Evolutionary conservation across 2,113 vertebrate species (phyloP), one percentile per base, ranked within the genome.

Genomic region (Neolamprologus toae): DNA sequence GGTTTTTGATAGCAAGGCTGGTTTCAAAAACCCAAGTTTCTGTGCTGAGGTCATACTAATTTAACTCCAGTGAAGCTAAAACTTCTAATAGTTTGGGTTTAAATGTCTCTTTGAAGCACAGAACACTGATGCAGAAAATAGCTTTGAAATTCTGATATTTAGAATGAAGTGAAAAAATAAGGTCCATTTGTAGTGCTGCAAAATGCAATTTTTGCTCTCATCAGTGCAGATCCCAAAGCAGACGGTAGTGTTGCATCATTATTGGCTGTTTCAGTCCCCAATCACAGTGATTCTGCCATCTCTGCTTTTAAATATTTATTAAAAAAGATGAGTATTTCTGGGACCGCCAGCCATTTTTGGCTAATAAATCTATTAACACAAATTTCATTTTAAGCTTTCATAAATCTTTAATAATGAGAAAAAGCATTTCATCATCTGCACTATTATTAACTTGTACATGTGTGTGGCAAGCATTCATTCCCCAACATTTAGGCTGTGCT

Each of bases 231-330:
- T 59, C 71, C 45, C 66, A 88, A 82, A 90, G 61, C 88, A 91
- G 89, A 88, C 88, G 84, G 88, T 59, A 68, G 71, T 66, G 47
- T 88, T 91, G 81, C 55, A 90, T 93, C 91, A 93, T 90, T 80
- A 83, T 59, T 51, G 73, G 21, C 82, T 90, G 80, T 89, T 91
- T 53, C 85, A 89, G 82, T 88, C 86, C 28, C 76, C 80, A 87
- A 57, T 37, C 33, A 68, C 63, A 88, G 82, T 80, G 59, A 90
- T 91, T 86, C 78, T 92, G 86, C 84, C 86, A 55, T 84, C 68
- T 83, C 26, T 79, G 55, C 71, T 82, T 87, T 95, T 93, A 91
- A 94, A 91, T 90, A 95, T 95, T 93, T 87, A 94, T 93, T 19
- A 3, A 19, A 86, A 73, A 63, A 81, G 49, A 59, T 57, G 81